Conservation (phyloP, 2,797 vertebrate genomes). For the Cryptoblepharus egeriae region DNA sequence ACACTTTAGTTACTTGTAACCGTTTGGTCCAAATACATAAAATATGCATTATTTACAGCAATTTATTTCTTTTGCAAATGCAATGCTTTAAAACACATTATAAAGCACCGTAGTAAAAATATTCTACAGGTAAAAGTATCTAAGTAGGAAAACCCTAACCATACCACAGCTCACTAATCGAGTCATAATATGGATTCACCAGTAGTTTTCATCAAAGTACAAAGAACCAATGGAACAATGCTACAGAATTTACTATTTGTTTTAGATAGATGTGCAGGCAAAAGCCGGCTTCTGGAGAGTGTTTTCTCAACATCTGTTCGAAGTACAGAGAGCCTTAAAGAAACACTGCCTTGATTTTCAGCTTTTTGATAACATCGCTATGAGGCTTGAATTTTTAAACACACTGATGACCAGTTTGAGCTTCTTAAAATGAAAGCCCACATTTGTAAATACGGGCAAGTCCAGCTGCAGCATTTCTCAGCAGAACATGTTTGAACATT, state of each 20-base stretch:
- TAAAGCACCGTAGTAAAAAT: slow-evolving; percentile 87
- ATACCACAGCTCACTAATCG: slow-evolving; percentile 79
- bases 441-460: slow-evolving; percentile 73
- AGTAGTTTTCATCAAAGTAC: slow-evolving; percentile 70
- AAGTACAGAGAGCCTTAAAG: slow-evolving; percentile 45
- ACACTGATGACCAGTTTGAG: slow-evolving; percentile 57
- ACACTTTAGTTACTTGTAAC: slow-evolving; percentile 76
- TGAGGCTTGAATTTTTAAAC: slow-evolving; percentile 66
- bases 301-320: slow-evolving; percentile 57
- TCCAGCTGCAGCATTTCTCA: slow-evolving; percentile 72
- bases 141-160: slow-evolving; percentile 81
- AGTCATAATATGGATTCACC: slow-evolving; percentile 78
- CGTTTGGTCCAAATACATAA: slow-evolving; percentile 85
- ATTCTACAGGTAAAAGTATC: slow-evolving; percentile 85
- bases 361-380: slow-evolving; percentile 66
- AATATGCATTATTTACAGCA: slow-evolving; percentile 86
- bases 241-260: slow-evolving; percentile 62
- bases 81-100: slow-evolving; percentile 87
- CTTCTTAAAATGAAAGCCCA: slow-evolving; percentile 69
- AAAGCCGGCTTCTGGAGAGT: slow-evolving; percentile 50
- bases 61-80: slow-evolving; percentile 81
- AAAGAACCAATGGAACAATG: slow-evolving; percentile 73
- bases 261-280: slow-evolving; percentile 60
- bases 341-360: slow-evolving; percentile 64
- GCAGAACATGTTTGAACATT: slow-evolving; percentile 72